Conservation (phyloP, 2,888 invertebrate genomes). For the Epistrophella euchroma region DNA sequence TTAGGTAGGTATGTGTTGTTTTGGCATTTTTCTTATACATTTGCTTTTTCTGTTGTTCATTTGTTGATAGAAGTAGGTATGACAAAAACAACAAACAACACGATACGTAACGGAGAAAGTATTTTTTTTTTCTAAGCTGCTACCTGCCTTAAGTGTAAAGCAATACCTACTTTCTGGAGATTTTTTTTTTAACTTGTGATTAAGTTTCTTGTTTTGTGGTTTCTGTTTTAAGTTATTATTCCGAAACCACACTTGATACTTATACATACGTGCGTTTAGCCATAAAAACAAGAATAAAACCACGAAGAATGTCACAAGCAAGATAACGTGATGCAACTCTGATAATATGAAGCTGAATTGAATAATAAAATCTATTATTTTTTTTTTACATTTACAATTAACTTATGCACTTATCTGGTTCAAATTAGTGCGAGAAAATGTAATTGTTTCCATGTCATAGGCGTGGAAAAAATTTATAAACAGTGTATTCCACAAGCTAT, state of each 20-base stretch:
- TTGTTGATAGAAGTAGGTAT: conserved; percentile 42
- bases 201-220: conserved; percentile 63
- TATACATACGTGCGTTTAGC: not conserved
- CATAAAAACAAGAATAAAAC: conserved; percentile 14
- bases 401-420: conserved; percentile 18
- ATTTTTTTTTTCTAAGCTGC: conserved; percentile 28
- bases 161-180: too few relatives aligned
- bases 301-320: conserved; percentile 17
- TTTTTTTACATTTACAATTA: not conserved
- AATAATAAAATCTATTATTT: conserved; percentile 31
- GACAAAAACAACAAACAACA: conserved; percentile 7
- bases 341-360: conserved; percentile 30
- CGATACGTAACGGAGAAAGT: conserved; percentile 68
- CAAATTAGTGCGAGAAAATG: not conserved
- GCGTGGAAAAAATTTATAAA: not conserved
- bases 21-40: not conserved
- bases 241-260: not conserved
- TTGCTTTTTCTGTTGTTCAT: conserved; percentile 29
- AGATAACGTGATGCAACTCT: conserved; percentile 55
- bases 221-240: conserved; percentile 57
- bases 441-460: not conserved
- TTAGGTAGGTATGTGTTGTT: too few relatives aligned
- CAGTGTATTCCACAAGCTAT: not conserved
- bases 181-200: conserved; percentile 18
- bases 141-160: too few relatives aligned